Evolutionary conservation across 2,113 vertebrate genomes (phyloP), one percentile per base, ranked within the genome.

Genomic region (Myxocyprinus asiaticus): DNA sequence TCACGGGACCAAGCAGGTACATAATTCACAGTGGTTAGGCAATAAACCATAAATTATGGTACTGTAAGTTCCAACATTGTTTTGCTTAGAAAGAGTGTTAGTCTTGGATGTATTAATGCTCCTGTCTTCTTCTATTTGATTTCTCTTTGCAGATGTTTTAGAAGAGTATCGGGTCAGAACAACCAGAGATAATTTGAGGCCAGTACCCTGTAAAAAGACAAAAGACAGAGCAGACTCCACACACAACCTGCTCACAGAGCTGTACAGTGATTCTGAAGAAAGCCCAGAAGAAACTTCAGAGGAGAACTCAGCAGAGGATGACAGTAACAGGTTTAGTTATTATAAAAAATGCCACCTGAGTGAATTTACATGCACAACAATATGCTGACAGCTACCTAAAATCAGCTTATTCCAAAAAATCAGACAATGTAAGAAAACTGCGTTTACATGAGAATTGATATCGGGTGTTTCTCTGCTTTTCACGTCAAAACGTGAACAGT

Each of bases 181-280:
- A 17, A 51, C 45, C 17, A 17, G 51, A n/a, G 44, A 7, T 9
- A 33, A 45, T 17, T 12, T 42, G 8, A 22, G 53, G 48, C 9
- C 62, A 17, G 47, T 59, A 6, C 3, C 51, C 22, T 5, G 48
- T 53, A 17, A 61, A 45, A n/a, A n/a, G n/a, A 22, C 33, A 10
- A 5, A 15, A 71, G 9, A 44, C 9, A 59, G 43, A 61, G 43
- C 45, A 47, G 43, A 78, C 42, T 62, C 48, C 48, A 42, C 50
- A 43, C 67, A 9, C 14, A 51, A 73, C 51, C 22, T 69, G 59
- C 67, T 85, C 43, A 7, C 69, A 15, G 7, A 62, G 4, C 65
- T 87, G 7, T 85, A 85, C 82, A 87, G 86, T 55, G 83, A 85
- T 56, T 59, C 82, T n/a, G 84, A 85, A 62, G 77, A 82, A 22